phyloP scores from a whole-genome alignment of 2,888 invertebrate species.

The Chloroclystis v-ata region DNA sequence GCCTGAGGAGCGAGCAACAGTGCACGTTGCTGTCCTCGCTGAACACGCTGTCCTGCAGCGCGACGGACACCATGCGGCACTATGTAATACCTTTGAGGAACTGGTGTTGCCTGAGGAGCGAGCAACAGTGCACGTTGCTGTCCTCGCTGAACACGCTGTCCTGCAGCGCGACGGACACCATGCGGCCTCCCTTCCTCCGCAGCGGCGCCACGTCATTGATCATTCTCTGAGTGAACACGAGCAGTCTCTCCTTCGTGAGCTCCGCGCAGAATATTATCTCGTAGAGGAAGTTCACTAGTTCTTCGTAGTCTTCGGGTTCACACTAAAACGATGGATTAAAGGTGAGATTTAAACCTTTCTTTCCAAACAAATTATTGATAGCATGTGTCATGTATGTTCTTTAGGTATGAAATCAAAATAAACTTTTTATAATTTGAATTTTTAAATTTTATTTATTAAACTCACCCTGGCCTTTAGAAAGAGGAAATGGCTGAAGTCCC shows the following conservation, averaged over 20 bases:
- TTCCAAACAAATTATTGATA: too few relatives aligned
- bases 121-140: slow-evolving; percentile 84
- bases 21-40: too few relatives aligned
- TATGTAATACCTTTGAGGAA: slow-evolving; percentile 79
- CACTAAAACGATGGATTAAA: slow-evolving; percentile 69
- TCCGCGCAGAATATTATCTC: slow-evolving; percentile 85
- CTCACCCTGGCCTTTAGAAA: slow-evolving; percentile 82
- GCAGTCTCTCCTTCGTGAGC: slow-evolving; percentile 84
- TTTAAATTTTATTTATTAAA: too few relatives aligned
- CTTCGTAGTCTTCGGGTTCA: slow-evolving; percentile 85
- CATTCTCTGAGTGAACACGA: slow-evolving; percentile 88
- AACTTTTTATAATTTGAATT: too few relatives aligned
- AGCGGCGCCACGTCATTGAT: slow-evolving; percentile 86
- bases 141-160: slow-evolving; percentile 71
- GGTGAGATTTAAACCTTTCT: too few relatives aligned
- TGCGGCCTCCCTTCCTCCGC: slow-evolving; percentile 80
- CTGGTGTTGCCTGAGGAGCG: slow-evolving; percentile 85
- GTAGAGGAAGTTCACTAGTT: slow-evolving; percentile 86
- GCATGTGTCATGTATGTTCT: too few relatives aligned
- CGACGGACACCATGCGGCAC: too few relatives aligned
- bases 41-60: too few relatives aligned
- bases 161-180: slow-evolving; percentile 73
- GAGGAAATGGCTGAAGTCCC: slow-evolving; percentile 83
- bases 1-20: too few relatives aligned
- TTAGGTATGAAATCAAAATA: too few relatives aligned